Evolutionary conservation across 2,113 vertebrate species (phyloP), one percentile per base, ranked within the genome.

Genomic region (Cacatua alba): DNA sequence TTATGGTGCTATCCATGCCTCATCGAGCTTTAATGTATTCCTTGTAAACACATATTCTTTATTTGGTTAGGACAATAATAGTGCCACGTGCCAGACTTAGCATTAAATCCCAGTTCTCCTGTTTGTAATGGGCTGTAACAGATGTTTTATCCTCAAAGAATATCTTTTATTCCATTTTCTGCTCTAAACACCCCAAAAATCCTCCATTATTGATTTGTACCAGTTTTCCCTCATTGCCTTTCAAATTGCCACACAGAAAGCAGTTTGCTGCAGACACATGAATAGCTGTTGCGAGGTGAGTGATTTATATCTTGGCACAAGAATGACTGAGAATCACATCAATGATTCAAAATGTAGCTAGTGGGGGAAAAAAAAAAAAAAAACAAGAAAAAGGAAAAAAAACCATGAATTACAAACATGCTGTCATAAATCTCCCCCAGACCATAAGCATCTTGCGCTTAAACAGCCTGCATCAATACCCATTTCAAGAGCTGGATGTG

Each of bases 21-120:
- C 95, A 90, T 93, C 55, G 86, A 88, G 86, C 72, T 91, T 91
- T 91, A 87, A 91, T 91, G 80, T 63, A 89, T 86, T 96, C 81
- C 88, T 91, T 96, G 84, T 92, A 96, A 97, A 94, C 86, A 94
- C 49, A 79, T 91, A 93, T 69, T 89, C 75, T 91, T 95, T 96
- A 91, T 92, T 91, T 94, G 88, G 77, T 91, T 89, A 82, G 70
- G 83, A 92, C 83, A 83, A 68, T 64, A 95, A 89, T 52, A 88
- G 28, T 75, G 59, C 86, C 92, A 96, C 4, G 23, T 93, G 82
- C 57, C 74, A 89, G 89, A 15, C 44, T 82, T 60, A 57, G 60
- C 60, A 91, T 96, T 92, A 96, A 93, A 86, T 94, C 91, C 41
- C 4, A 9, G 55, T 86, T 91, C 86, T 62, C 53, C 69, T 69